A percentile compares a stretch with the other conserved stretches of the same genome.
Evolutionary conservation across 2,113 vertebrate genomes (phyloP).

Genomic region (Amphiprion percula): DNA sequence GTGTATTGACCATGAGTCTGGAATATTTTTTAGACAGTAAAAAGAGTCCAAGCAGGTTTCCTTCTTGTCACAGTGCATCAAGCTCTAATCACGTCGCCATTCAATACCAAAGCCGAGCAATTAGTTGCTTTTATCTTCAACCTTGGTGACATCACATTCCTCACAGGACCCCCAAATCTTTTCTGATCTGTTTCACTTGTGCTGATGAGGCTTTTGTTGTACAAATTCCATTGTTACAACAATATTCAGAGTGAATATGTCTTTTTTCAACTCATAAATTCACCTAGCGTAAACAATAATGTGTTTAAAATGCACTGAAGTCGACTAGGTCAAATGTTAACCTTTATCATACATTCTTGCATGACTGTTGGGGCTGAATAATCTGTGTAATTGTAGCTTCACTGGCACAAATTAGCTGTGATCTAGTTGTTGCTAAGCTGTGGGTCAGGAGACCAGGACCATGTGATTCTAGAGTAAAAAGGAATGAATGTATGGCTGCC

Average conservation of each 20-base stretch:
- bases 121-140: slow-evolving; percentile 80
- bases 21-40: slow-evolving; percentile 37
- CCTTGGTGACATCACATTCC: slow-evolving; percentile 72
- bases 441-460: slow-evolving; percentile 74
- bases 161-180: slow-evolving; percentile 65
- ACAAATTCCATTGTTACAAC: slow-evolving; percentile 11
- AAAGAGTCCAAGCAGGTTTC: slow-evolving; percentile 52
- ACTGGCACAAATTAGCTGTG: slow-evolving; percentile 69
- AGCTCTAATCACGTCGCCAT: slow-evolving; percentile 50
- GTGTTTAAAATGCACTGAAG: slow-evolving; percentile 4
- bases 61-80: slow-evolving; percentile 64
- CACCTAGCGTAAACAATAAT: not conserved
- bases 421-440: slow-evolving; percentile 56
- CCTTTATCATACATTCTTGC: slow-evolving; percentile 10
- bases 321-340: slow-evolving; percentile 8
- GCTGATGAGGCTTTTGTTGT: slow-evolving; percentile 57
- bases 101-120: slow-evolving; percentile 72
- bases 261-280: not conserved
- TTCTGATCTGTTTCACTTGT: slow-evolving; percentile 63
- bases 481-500: slow-evolving; percentile 35
- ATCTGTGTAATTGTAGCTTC: slow-evolving; percentile 47
- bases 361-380: slow-evolving; percentile 23
- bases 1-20: slow-evolving; percentile 45
- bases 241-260: slow-evolving; percentile 22
- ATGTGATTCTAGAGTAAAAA: slow-evolving; percentile 66